Base-by-base conservation (phyloP, 30 jellyfish, hydroid and myxozoan species). In the Aurelia aurita complex sp. Pacific region DNA sequence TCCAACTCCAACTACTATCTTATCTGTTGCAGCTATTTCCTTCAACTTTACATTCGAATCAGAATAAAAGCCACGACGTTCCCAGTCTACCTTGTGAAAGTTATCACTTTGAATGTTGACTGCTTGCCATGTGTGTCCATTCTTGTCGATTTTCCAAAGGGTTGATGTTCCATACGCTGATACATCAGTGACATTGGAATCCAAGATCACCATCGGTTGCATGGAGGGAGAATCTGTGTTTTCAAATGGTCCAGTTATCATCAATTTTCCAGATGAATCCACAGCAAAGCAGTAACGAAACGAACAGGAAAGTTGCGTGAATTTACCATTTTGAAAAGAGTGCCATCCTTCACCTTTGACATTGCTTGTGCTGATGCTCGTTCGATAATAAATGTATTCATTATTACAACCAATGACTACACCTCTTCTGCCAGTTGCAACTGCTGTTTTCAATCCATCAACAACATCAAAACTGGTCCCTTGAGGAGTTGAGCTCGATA, bases 141-240 rank as follows among this genome's bases (percentile, higher is more conserved):
- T 72, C 38, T 42, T 17, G 13, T 72, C 82, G 68, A 72, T 72
- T 7, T 72, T 72, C 82, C 82, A 72, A 6, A 72, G 82, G 8
- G 82, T 72, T 13, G 53, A 29, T 35, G 53, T 52, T 16, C 82
- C 82, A 43, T 72, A 32, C 66, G 82, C 64, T 11, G 82, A 16
- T 34, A 36, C 23, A 32, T 72, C 82, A 14, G 36, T 43, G 33
- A 43, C 82, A 36, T 72, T 36, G 42, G 32, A 4, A 61, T 67
- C 77, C 8, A 67, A 15, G 11, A 5, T 9, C 32, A 19, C 13
- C 53, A 17, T 16, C 11, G 23, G 10, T 8, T 23, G 5, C 70
- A 61, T 61, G 13, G 70, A 23, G 13, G 70, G 70, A 23, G 70
- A 61, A 46, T 46, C 57, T 3, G 1, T 17, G 15, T 61, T 61